A percentile compares a stretch with the other conserved stretches of the same genome.
Evolutionary conservation across 2,797 vertebrate genomes (phyloP).

Genomic region (Alcedo atthis): DNA sequence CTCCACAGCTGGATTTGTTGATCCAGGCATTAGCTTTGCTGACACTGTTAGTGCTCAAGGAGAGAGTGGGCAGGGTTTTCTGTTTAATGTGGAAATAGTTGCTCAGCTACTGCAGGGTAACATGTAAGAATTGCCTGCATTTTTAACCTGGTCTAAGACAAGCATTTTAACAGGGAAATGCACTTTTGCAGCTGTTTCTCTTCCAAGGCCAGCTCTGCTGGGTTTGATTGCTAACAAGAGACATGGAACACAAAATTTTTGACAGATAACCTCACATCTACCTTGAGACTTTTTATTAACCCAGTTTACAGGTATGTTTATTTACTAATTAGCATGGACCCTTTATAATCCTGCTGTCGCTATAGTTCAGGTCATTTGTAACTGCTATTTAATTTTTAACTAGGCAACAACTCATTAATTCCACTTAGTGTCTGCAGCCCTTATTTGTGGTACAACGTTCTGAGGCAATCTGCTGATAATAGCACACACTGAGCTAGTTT

Average conservation of each 20-base stretch:
- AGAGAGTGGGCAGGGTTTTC: neutral
- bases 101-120: neutral
- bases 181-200: neutral
- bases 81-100: constrained; percentile 21
- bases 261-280: neutral
- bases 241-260: neutral
- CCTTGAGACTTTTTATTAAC: neutral
- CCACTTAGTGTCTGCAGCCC: neutral
- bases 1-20: constrained; percentile 31
- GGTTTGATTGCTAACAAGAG: neutral
- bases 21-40: constrained; percentile 21
- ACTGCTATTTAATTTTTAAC: constrained; percentile 49
- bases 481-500: neutral
- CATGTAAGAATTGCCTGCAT: neutral
- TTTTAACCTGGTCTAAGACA: neutral
- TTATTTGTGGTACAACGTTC: neutral
- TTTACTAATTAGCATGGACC: neutral
- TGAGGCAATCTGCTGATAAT: constrained; percentile 13
- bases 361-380: neutral
- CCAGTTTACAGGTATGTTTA: neutral
- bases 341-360: neutral
- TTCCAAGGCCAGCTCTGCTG: neutral
- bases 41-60: neutral
- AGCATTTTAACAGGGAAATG: neutral
- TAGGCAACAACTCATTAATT: constrained; percentile 38